Evolutionary conservation across 2,888 invertebrate genomes (phyloP).

Genomic region (Peribatodes rhomboidaria): DNA sequence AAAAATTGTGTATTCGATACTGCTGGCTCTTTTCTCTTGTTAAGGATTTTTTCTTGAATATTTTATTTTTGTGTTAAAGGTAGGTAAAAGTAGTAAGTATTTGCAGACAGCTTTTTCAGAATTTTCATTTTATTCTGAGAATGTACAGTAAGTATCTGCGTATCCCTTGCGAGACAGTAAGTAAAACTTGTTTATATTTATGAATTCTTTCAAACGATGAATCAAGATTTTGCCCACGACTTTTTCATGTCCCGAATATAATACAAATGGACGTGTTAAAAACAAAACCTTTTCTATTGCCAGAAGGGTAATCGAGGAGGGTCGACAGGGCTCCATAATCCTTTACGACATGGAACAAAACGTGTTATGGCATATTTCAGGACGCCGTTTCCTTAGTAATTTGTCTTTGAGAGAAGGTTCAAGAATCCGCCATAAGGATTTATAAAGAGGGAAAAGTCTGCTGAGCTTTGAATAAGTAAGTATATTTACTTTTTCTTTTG

Average conservation of each 20-base stretch:
- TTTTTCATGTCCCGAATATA: conserved; percentile 36
- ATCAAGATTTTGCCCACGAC: conserved; percentile 4
- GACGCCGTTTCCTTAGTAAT: conserved; percentile 68
- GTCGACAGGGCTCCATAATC: conserved; percentile 62
- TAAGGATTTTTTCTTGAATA: conserved; percentile 19
- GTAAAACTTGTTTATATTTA: not conserved
- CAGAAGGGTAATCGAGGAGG: conserved; percentile 59
- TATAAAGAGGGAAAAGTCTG: conserved; percentile 16
- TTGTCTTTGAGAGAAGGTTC: conserved; percentile 59
- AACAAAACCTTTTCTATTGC: conserved; percentile 62
- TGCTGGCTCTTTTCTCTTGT: conserved; percentile 40
- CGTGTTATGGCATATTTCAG: conserved; percentile 68
- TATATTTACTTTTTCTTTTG: conserved; percentile 7
- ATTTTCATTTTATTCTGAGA: no score
- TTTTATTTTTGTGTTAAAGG: conserved; percentile 4
- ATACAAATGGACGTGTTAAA: conserved; percentile 41
- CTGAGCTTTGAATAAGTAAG: conserved; percentile 13
- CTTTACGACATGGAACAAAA: conserved; percentile 70
- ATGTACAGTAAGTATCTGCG: no score
- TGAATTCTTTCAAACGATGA: not conserved
- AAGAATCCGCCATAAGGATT: conserved; percentile 15
- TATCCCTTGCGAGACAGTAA: no score
- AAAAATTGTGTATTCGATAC: conserved; percentile 44
- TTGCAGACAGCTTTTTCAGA: no score
- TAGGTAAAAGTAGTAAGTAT: no score